Evolutionary conservation across 2,113 vertebrate species (phyloP), one percentile per base, ranked within the genome.

Genomic region (Salminus brasiliensis): DNA sequence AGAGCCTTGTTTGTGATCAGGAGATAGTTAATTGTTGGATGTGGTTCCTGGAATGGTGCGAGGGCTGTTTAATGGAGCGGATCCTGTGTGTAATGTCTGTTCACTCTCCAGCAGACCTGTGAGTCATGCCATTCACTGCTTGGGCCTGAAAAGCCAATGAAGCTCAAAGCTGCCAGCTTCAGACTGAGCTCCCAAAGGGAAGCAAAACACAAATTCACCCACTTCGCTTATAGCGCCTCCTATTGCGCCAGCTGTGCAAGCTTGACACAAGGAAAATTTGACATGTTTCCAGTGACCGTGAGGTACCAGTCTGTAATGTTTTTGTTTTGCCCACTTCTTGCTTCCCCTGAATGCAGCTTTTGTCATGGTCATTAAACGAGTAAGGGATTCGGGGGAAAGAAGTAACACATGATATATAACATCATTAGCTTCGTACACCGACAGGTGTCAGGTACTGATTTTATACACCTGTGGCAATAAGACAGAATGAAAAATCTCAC

Each of bases 71-170:
- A 90, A 91, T 88, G 84, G 80, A 67, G 87, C 83, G 86, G 83
- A 91, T 87, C 87, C 65, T 83, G 76, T 89, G 79, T 83, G 88
- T 90, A 89, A 90, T 86, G 90, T 90, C 90, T 92, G 82, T 84
- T 88, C 89, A 88, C 85, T 89, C 85, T 92, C 80, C 80, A 86
- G 74, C 69, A 79, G 91, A 90, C 89, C 85, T 79, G 86, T 86
- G 89, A 87, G 84, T 87, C 87, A 87, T 90, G 89, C 86, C 85
- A 88, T 90, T 90, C 82, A 87, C 89, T 88, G 84, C 89, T 90
- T 68, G 87, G 55, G 36, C 29, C 65, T 81, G 34, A 21, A 36
- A n/a, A 86, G 74, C 69, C 82, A 87, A 88, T 83, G 78, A 87
- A 86, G 68, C 69, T 72, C 80, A 78, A 70, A 82, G 36, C 65